Evolutionary conservation across 2,888 invertebrate genomes (phyloP).

Genomic region (Cloeon dipterum): DNA sequence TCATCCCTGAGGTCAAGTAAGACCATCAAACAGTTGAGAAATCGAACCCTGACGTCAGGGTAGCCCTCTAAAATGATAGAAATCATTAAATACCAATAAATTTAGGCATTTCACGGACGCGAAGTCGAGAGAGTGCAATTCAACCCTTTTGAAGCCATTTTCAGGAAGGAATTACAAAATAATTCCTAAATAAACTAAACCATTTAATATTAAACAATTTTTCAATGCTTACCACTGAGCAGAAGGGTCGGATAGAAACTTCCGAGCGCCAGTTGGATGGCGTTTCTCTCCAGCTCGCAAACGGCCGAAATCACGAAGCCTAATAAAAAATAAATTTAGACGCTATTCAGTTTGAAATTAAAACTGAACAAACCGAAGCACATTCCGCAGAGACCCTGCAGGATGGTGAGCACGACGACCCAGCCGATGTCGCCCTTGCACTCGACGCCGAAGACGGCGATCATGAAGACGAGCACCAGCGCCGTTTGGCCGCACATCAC

Average conservation of each 20-base stretch:
- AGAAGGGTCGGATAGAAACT: slow-evolving; percentile 87
- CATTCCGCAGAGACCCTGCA: slow-evolving; percentile 90
- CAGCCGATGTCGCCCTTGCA: slow-evolving; percentile 69
- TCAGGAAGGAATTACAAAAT: too few species aligned
- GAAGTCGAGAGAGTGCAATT: too few species aligned
- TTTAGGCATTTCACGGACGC: too few species aligned
- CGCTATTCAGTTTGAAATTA: not conserved
- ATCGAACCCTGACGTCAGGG: too few species aligned
- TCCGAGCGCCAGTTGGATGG: slow-evolving; percentile 78
- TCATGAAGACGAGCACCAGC: slow-evolving; percentile 76
- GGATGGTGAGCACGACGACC: slow-evolving; percentile 62
- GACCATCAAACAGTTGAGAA: too few species aligned
- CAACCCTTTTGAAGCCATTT: too few species aligned
- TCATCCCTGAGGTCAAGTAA: too few species aligned
- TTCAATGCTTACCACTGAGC: slow-evolving; percentile 36
- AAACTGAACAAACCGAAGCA: slow-evolving; percentile 44
- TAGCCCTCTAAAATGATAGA: too few species aligned
- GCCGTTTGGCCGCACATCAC: slow-evolving; percentile 89
- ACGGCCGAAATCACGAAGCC: slow-evolving; percentile 77
- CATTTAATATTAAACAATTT: too few species aligned
- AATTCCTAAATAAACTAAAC: too few species aligned
- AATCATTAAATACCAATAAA: too few species aligned
- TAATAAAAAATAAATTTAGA: slow-evolving; percentile 12
- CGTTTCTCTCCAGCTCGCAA: slow-evolving; percentile 77
- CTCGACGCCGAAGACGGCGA: slow-evolving; percentile 71